phyloP scores from a whole-genome alignment of 2,888 invertebrate genomes.

The Neoaliturus tenellus region DNA sequence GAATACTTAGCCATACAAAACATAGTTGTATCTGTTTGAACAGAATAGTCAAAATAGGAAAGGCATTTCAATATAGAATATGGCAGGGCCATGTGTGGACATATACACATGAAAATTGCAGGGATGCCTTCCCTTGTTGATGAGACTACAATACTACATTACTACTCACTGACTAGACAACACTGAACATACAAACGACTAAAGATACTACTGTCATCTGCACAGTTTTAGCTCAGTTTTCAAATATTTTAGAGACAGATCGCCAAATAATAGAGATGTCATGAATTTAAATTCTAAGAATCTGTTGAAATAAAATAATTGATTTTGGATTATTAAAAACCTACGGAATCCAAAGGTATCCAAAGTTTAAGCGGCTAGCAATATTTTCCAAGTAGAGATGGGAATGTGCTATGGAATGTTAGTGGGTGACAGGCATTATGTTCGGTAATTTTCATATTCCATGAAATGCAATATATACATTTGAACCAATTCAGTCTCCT shows the following conservation, averaged over 20 bases:
- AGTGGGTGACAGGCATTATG: too few species aligned
- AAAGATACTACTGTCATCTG: constrained; percentile 21
- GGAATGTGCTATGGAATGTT: constrained; percentile 6
- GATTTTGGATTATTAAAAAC: too few species aligned
- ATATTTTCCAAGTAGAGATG: too few species aligned
- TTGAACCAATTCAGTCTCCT: too few species aligned
- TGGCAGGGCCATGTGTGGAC: constrained; percentile 3
- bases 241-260: neutral
- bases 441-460: too few species aligned
- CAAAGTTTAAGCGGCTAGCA: too few species aligned
- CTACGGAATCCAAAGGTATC: too few species aligned
- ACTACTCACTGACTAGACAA: constrained; percentile 37
- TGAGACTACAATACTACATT: neutral
- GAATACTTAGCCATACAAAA: neutral
- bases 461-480: too few species aligned
- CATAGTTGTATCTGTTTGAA: neutral
- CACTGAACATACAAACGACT: constrained; percentile 49
- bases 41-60: neutral
- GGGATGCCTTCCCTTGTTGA: neutral
- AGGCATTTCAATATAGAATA: neutral
- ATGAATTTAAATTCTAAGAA: too few species aligned
- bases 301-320: too few species aligned
- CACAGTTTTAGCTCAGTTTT: constrained; percentile 26
- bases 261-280: neutral
- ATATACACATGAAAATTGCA: neutral